phyloP scores from a whole-genome alignment of 2,797 vertebrate genomes.

The Adelosebastes latens region DNA sequence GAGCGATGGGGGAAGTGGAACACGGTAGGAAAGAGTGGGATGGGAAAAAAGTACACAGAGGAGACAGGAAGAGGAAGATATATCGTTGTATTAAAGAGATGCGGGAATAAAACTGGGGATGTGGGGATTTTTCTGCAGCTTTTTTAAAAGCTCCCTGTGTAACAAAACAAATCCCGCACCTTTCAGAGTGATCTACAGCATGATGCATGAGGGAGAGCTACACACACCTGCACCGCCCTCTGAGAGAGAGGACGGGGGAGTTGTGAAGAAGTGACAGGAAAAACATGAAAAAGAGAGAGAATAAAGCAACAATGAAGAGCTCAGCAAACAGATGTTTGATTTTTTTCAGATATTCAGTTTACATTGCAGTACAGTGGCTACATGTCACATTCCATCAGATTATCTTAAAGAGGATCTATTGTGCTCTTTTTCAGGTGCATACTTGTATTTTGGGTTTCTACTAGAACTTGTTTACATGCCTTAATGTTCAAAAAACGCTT shows the following conservation, averaged over 20 bases:
- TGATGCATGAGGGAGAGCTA: constrained; percentile 29
- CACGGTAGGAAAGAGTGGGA: constrained; percentile 47
- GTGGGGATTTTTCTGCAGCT: constrained; percentile 41
- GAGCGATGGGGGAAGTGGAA: constrained; percentile 38
- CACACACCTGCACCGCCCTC: constrained; percentile 27
- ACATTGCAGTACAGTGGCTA: not conserved
- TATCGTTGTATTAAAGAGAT: constrained; percentile 54
- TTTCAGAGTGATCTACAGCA: constrained; percentile 34
- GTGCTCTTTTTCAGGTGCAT: too few relatives aligned
- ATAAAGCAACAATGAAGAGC: not conserved
- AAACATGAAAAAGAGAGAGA: not conserved
- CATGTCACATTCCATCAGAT: not conserved
- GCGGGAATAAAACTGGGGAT: constrained; percentile 41
- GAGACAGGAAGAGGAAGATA: constrained; percentile 50
- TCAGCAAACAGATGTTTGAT: not conserved
- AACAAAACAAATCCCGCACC: constrained; percentile 54
- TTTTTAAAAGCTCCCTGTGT: constrained; percentile 54
- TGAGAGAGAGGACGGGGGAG: not conserved
- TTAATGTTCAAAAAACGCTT: too few relatives aligned
- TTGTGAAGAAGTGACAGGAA: not conserved
- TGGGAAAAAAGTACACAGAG: constrained; percentile 18
- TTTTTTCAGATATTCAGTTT: not conserved
- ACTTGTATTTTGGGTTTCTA: too few relatives aligned
- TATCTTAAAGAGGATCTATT: not conserved
- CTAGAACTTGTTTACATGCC: too few relatives aligned